These are phyloP conservation scores for Caenorhabditis imperialis DNA, from an alignment of 2,888 invertebrate genomes.

Conservation along the genomic window DNA sequence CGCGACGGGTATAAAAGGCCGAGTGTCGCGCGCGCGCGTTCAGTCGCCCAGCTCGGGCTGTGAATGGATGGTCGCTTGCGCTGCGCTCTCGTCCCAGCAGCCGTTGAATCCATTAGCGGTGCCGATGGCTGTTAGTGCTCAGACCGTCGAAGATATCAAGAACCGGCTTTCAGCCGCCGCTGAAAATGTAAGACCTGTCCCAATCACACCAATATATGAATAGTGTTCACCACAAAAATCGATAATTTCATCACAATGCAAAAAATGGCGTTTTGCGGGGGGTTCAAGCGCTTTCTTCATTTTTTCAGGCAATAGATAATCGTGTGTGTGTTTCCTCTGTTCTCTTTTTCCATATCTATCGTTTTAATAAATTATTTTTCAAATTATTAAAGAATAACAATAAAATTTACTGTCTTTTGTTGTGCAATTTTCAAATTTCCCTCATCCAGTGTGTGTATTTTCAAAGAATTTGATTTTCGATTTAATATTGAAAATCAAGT, in stretches of 20 bases:
- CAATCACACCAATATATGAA: constrained; percentile 11
- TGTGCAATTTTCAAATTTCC: constrained; percentile 6
- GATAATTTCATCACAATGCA: constrained; percentile 39
- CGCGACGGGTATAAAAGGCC: constrained; percentile 56
- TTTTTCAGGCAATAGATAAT: constrained; percentile 22
- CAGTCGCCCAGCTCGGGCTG: constrained; percentile 66
- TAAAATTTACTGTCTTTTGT: not conserved
- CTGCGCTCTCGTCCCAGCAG: constrained; percentile 59
- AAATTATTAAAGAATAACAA: too few relatives aligned
- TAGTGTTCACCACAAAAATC: constrained; percentile 34
- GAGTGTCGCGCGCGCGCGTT: constrained; percentile 58
- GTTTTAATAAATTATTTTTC: not conserved
- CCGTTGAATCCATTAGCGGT: constrained; percentile 63
- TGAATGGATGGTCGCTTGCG: constrained; percentile 71
- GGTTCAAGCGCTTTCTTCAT: constrained; percentile 3
- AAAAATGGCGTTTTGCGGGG: constrained; percentile 8
- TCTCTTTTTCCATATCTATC: not conserved
- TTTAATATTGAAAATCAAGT: too few relatives aligned
- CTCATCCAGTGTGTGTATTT: not conserved
- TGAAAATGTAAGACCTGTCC: constrained; percentile 74
- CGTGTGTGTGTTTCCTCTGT: constrained; percentile 6
- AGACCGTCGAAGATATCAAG: constrained; percentile 74
- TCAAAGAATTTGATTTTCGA: too few relatives aligned
- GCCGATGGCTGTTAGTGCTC: constrained; percentile 58
- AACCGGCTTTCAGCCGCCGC: constrained; percentile 67